Conservation (phyloP, 2,888 invertebrate genomes). For the Tachina fera region DNA sequence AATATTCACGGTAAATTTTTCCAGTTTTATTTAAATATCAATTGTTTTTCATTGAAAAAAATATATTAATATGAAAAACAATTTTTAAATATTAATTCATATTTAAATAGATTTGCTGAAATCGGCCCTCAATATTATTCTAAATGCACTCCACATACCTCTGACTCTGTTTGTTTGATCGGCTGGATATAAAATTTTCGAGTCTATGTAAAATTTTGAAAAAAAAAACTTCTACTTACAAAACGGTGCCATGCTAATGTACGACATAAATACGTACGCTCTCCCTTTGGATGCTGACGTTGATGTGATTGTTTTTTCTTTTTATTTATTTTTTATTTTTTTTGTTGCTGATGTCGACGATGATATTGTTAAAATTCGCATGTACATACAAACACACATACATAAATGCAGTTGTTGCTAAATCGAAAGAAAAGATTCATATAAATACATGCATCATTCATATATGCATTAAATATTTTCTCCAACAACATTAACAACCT, state of each 20-base stretch:
- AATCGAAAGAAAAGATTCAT: conserved; percentile 56
- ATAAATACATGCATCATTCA: conserved; percentile 19
- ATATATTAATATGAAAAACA: too few relatives aligned
- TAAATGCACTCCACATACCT: too few relatives aligned
- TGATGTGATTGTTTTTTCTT: conserved; percentile 57
- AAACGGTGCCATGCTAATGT: not conserved
- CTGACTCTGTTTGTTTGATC: too few relatives aligned
- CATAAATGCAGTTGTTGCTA: conserved; percentile 14
- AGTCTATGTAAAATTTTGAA: not conserved
- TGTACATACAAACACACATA: conserved; percentile 11
- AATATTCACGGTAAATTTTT: too few relatives aligned
- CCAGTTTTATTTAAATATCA: too few relatives aligned
- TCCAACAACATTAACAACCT: conserved; percentile 24
- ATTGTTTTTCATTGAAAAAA: too few relatives aligned
- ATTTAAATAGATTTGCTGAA: too few relatives aligned
- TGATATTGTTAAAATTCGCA: conserved; percentile 46
- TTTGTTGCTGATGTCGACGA: not conserved
- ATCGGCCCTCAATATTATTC: too few relatives aligned
- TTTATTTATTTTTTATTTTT: too few relatives aligned
- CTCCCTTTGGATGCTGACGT: conserved; percentile 57
- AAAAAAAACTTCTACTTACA: not conserved
- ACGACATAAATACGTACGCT: not conserved
- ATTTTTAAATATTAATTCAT: too few relatives aligned
- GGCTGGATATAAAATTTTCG: too few relatives aligned
- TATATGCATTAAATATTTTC: conserved; percentile 47